A percentile compares a stretch with the other conserved stretches of the same genome.
These are phyloP conservation scores for Syngnathus scovelli DNA, from an alignment of 2,113 vertebrate species.

Conservation along the genomic window DNA sequence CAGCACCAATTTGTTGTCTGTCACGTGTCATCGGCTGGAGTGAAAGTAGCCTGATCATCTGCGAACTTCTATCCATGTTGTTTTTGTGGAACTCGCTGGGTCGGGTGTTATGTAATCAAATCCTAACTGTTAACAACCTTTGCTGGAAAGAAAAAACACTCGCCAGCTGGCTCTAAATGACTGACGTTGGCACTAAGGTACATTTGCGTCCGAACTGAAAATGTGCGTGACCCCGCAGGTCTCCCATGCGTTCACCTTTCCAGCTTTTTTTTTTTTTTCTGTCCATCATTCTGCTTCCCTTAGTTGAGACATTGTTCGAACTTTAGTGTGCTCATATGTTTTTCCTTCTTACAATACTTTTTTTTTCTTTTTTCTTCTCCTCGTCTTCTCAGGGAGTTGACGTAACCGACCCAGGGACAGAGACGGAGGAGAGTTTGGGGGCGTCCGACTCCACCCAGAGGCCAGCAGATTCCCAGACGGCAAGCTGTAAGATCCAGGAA, in stretches of 20 bases:
- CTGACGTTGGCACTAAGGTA: neutral
- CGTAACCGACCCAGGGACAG: slow-evolving; percentile 87
- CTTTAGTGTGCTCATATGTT: neutral
- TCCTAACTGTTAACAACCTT: neutral
- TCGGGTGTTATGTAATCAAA: neutral
- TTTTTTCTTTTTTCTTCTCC: neutral
- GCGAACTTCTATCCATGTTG: neutral
- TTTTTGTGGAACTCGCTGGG: neutral
- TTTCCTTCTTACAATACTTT: neutral
- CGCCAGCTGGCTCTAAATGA: neutral
- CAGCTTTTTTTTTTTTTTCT: neutral
- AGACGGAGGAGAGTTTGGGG: slow-evolving; percentile 91
- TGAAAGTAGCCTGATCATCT: slow-evolving; percentile 8
- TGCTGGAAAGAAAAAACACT: neutral
- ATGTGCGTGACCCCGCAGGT: too few relatives aligned
- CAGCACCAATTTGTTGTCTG: neutral
- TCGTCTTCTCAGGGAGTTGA: slow-evolving; percentile 78
- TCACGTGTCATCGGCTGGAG: slow-evolving; percentile 7
- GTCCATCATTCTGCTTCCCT: neutral
- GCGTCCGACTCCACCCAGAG: slow-evolving; percentile 86
- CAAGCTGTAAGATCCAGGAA: slow-evolving; percentile 78
- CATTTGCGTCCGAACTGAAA: too few relatives aligned
- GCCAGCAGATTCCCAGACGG: slow-evolving; percentile 83
- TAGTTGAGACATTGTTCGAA: neutral
- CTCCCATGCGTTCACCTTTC: too few relatives aligned